phyloP scores from a whole-genome alignment of 2,113 vertebrate species.

The Vombatus ursinus region DNA sequence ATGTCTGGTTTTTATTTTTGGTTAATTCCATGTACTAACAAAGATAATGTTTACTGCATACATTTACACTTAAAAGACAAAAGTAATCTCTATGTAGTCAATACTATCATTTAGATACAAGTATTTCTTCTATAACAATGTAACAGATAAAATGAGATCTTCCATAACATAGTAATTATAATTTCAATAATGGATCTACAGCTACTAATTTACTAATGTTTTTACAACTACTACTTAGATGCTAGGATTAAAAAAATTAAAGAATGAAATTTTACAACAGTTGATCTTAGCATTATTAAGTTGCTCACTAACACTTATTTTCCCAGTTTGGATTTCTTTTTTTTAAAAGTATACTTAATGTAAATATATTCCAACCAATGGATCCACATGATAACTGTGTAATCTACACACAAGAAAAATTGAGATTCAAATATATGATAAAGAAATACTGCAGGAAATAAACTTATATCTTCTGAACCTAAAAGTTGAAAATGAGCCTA shows the following conservation, averaged over 20 bases:
- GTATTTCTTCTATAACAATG: not conserved
- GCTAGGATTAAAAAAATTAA: not conserved
- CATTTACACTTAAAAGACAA: slow-evolving; percentile 20
- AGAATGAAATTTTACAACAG: not conserved
- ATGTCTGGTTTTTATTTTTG: slow-evolving; percentile 65
- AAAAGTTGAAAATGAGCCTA: not conserved
- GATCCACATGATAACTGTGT: not conserved
- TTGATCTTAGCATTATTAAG: not conserved
- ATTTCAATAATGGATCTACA: not conserved
- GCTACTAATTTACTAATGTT: not conserved
- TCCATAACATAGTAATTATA: not conserved
- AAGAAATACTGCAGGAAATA: not conserved
- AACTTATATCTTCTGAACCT: not conserved
- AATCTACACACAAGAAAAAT: not conserved
- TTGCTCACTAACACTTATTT: not conserved
- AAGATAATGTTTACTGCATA: slow-evolving; percentile 51
- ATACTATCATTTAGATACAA: not conserved
- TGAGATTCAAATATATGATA: not conserved
- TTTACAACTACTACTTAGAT: not conserved
- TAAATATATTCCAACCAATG: not conserved
- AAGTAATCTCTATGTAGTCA: slow-evolving; percentile 2
- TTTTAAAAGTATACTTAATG: not conserved
- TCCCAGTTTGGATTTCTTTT: not conserved
- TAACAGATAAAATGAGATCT: not conserved
- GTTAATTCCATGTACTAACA: slow-evolving; percentile 47